Conservation (phyloP, 1,140 invertebrate genomes). For the Drosophila carrolli region DNA sequence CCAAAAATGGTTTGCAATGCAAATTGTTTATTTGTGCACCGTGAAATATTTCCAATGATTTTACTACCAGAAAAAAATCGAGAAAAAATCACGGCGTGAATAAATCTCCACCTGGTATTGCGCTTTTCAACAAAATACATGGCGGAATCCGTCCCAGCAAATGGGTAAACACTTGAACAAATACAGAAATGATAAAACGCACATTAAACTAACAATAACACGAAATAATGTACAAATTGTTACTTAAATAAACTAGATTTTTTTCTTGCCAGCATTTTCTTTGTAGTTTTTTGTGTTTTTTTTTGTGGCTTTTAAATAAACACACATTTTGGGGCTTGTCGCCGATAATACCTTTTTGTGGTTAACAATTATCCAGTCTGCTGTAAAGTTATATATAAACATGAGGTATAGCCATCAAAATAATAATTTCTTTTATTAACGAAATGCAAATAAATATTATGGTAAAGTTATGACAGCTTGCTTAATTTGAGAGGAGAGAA, state of each 20-base stretch:
- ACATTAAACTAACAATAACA: conserved; percentile 66
- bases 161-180: conserved; percentile 54
- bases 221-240: conserved; percentile 52
- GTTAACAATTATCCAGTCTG: conserved; percentile 1
- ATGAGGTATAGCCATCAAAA: conserved; percentile 5
- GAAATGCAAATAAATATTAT: conserved; percentile 47
- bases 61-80: conserved; percentile 9
- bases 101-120: conserved; percentile 41
- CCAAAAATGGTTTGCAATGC: conserved; percentile 29
- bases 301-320: conserved; percentile 1
- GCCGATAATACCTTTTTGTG: conserved; percentile 13
- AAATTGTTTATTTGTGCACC: conserved; percentile 44
- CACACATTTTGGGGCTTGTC: not conserved
- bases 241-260: conserved; percentile 61
- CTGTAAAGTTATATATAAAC: conserved; percentile 3
- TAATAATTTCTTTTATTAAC: conserved; percentile 30
- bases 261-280: conserved; percentile 13
- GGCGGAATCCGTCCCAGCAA: conserved; percentile 9
- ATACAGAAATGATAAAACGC: conserved; percentile 58
- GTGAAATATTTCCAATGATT: conserved; percentile 34
- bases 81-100: conserved; percentile 28
- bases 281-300: conserved; percentile 2
- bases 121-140: conserved; percentile 5
- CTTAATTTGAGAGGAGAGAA: conserved; percentile 16
- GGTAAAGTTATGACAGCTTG: conserved; percentile 51